Percentiles rank a stretch among this genome's conserved stretches.
phyloP scores from a whole-genome alignment of 2,888 invertebrate genomes.

The Monochamus alternatus region DNA sequence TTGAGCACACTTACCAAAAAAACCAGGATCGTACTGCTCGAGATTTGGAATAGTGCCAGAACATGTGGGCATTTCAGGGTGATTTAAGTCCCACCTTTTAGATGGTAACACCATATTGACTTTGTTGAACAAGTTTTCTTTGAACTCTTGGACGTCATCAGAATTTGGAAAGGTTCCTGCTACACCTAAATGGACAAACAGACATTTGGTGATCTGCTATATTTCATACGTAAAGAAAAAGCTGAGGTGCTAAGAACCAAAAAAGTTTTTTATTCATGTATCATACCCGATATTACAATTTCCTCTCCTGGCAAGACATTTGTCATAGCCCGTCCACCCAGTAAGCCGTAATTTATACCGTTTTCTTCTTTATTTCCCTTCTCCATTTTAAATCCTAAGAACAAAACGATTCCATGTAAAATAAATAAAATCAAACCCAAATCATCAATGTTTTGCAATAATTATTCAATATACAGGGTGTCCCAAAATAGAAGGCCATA shows the following conservation, averaged over 20 bases:
- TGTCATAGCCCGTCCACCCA: constrained; percentile 68
- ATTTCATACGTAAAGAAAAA: neutral
- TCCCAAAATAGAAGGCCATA: no score
- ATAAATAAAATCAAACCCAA: no score
- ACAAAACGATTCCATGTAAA: neutral
- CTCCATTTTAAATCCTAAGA: neutral
- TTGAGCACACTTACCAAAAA: constrained; percentile 71
- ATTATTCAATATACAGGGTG: no score
- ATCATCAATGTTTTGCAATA: no score
- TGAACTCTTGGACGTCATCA: constrained; percentile 80
- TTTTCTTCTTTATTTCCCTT: neutral
- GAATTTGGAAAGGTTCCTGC: constrained; percentile 86
- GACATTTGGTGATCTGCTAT: neutral
- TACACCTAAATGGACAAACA: constrained; percentile 62
- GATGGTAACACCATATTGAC: constrained; percentile 89
- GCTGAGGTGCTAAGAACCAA: neutral
- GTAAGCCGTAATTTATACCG: neutral
- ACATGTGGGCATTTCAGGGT: constrained; percentile 74
- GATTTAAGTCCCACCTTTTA: constrained; percentile 82
- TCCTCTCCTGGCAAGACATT: constrained; percentile 77
- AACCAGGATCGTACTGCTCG: constrained; percentile 73
- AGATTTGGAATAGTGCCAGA: constrained; percentile 78
- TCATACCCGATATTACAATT: constrained; percentile 77
- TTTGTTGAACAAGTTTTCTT: constrained; percentile 82
- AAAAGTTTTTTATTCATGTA: neutral